A percentile compares a stretch with the other conserved stretches of the same genome.
These are phyloP conservation scores for Diaprepes abbreviatus DNA, from an alignment of 2,888 invertebrate species.

Conservation along the genomic window DNA sequence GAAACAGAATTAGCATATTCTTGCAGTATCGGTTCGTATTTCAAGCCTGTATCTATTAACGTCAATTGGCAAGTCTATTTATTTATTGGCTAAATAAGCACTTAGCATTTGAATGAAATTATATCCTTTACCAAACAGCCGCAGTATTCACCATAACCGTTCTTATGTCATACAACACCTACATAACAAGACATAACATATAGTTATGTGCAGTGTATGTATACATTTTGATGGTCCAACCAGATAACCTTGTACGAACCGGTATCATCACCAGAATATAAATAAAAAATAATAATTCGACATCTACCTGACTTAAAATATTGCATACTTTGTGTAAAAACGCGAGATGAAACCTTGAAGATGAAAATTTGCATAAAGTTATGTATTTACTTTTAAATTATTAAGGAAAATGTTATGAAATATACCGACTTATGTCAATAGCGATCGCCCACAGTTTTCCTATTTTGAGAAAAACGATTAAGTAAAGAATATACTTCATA, in stretches of 20 bases:
- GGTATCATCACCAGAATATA: constrained; percentile 14
- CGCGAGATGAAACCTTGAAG: neutral
- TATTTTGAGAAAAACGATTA: neutral
- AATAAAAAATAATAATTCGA: neutral
- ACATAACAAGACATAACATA: neutral
- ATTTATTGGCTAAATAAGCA: too few relatives aligned
- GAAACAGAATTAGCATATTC: too few relatives aligned
- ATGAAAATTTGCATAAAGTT: neutral
- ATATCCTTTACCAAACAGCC: too few relatives aligned
- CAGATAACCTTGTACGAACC: constrained; percentile 2
- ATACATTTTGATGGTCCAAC: constrained; percentile 8
- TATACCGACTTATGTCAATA: neutral
- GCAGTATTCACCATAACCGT: too few relatives aligned
- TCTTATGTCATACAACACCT: constrained; percentile 10
- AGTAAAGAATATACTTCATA: neutral
- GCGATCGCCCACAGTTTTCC: neutral
- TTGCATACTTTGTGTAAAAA: neutral
- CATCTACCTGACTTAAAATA: neutral
- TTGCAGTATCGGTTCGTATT: too few relatives aligned
- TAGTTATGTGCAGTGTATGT: neutral
- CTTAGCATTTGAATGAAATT: too few relatives aligned
- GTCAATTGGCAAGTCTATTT: too few relatives aligned
- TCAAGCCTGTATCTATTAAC: too few relatives aligned
- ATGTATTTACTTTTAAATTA: neutral
- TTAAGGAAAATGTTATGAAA: neutral